Evolutionary conservation across 2,888 invertebrate genomes (phyloP).

Genomic region (Xestobium rufovillosum): DNA sequence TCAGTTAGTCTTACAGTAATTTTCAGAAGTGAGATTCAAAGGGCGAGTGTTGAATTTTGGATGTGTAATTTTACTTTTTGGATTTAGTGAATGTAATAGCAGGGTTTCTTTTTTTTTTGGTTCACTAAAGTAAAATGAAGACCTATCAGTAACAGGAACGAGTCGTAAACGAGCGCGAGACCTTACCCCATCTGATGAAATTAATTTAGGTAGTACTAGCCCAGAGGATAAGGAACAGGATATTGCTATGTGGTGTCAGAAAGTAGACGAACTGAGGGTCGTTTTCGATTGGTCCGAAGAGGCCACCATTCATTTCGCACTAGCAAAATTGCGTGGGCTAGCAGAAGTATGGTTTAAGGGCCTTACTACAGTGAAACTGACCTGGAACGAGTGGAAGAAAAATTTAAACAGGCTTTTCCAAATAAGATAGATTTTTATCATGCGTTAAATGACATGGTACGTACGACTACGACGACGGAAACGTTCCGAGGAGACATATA

Average conservation of each 20-base stretch:
- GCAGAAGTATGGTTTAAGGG: slow-evolving; percentile 25
- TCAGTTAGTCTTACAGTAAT: too few relatives aligned
- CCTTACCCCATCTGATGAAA: too few relatives aligned
- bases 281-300: slow-evolving; percentile 22
- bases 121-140: too few relatives aligned
- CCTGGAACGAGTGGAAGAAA: slow-evolving; percentile 24
- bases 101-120: too few relatives aligned
- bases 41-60: too few relatives aligned
- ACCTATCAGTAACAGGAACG: too few relatives aligned
- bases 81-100: too few relatives aligned
- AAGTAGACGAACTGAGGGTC: slow-evolving; percentile 20
- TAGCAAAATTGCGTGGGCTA: slow-evolving; percentile 18
- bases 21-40: too few relatives aligned
- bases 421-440: slow-evolving; percentile 15
- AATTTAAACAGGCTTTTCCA: slow-evolving; percentile 20
- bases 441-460: slow-evolving; percentile 19
- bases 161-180: too few relatives aligned
- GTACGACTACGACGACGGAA: slow-evolving; percentile 19
- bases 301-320: slow-evolving; percentile 20
- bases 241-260: slow-evolving; percentile 17
- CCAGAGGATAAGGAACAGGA: slow-evolving; percentile 16
- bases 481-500: slow-evolving; percentile 18
- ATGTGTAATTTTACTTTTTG: too few relatives aligned
- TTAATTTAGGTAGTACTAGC: too few relatives aligned
- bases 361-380: slow-evolving; percentile 17